phyloP scores from a whole-genome alignment of 2,888 invertebrate species.

The Parascotia fuliginaria region DNA sequence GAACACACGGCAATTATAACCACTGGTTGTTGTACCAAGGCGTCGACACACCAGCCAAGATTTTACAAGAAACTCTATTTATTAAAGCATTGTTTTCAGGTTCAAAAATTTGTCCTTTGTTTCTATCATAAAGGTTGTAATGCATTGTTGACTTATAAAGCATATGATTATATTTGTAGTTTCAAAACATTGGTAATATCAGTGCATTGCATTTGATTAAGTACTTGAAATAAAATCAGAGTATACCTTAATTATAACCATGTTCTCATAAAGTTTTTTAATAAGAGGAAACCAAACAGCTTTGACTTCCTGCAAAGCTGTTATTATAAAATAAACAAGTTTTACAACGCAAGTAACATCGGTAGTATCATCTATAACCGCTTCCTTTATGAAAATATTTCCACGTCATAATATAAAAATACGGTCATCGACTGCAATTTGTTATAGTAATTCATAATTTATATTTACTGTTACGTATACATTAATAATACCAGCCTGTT shows the following conservation, averaged over 20 bases:
- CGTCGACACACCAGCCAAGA: conserved; percentile 18
- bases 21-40: conserved; percentile 29
- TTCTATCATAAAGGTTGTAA: conserved; percentile 16
- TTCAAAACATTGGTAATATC: not conserved
- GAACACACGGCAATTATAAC: conserved; percentile 40
- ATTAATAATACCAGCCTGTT: too few species aligned
- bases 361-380: conserved; percentile 12
- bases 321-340: conserved; percentile 26
- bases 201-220: not conserved
- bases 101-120: conserved; percentile 9
- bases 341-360: conserved; percentile 18
- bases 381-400: conserved; percentile 23
- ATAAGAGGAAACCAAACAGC: conserved; percentile 36
- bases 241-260: conserved; percentile 7
- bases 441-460: not conserved
- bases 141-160: not conserved
- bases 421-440: conserved; percentile 12
- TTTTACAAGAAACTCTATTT: conserved; percentile 51
- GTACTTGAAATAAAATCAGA: not conserved
- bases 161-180: not conserved
- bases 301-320: conserved; percentile 34
- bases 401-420: not conserved
- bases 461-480: too few species aligned
- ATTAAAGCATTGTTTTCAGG: conserved; percentile 52
- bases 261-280: conserved; percentile 16